A percentile compares a stretch with the other conserved stretches of the same genome.
phyloP scores from a whole-genome alignment of 2,888 invertebrate species.

The Germaria angustata region DNA sequence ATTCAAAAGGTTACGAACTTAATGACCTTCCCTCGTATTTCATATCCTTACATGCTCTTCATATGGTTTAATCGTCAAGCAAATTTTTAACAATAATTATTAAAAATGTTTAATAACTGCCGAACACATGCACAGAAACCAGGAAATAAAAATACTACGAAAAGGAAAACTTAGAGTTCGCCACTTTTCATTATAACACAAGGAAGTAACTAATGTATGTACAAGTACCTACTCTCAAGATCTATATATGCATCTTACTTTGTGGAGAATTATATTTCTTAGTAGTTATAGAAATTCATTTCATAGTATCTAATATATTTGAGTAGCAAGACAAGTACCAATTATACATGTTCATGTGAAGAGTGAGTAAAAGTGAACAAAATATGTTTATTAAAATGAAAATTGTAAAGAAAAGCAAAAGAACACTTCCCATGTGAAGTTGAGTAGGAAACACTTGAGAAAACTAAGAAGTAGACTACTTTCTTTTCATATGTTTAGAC shows the following conservation, averaged over 20 bases:
- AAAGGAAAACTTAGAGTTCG: slow-evolving; percentile 30
- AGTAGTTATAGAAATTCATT: slow-evolving; percentile 27
- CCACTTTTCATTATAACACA: background rate
- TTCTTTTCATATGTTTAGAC: background rate
- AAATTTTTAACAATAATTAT: no score
- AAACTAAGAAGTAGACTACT: background rate
- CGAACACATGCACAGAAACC: slow-evolving; percentile 7
- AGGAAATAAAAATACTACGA: background rate
- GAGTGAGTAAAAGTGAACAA: background rate
- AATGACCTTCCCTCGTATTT: background rate
- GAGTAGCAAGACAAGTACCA: slow-evolving; percentile 55
- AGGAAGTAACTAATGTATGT: slow-evolving; percentile 15
- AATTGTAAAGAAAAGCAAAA: background rate
- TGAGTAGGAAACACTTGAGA: slow-evolving; percentile 32
- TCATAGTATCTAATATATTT: slow-evolving; percentile 30
- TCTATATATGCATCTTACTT: background rate
- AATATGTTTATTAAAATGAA: slow-evolving; percentile 24
- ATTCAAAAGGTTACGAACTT: no score
- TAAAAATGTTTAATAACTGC: slow-evolving; percentile 57
- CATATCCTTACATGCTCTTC: no score
- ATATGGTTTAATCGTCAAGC: no score
- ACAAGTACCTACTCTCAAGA: background rate
- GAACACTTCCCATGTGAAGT: slow-evolving; percentile 16
- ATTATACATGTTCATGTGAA: background rate
- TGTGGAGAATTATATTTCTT: background rate